Percentiles rank a stretch among this genome's conserved stretches.
phyloP scores from a whole-genome alignment of 2,888 invertebrate species.

The Habrosyne pyritoides region DNA sequence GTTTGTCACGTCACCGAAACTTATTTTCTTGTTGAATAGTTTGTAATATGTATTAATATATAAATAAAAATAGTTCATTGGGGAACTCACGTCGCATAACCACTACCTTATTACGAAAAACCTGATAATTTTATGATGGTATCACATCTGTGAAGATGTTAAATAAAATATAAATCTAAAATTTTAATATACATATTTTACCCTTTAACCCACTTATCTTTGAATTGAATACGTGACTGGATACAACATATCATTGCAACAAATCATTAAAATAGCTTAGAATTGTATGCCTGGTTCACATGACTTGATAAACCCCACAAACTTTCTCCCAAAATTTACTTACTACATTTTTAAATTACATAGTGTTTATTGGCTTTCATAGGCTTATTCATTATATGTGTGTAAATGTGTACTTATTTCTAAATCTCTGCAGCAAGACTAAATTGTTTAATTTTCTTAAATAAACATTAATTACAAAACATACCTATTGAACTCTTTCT shows the following conservation, averaged over 20 bases:
- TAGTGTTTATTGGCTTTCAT: neutral
- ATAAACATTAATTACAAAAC: neutral
- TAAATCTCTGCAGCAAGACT: neutral
- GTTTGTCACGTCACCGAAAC: slow-evolving; percentile 81
- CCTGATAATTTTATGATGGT: neutral
- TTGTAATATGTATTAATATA: slow-evolving; percentile 33
- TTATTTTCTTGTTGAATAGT: slow-evolving; percentile 60
- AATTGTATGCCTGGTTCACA: neutral
- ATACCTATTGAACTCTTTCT: neutral
- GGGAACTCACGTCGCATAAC: slow-evolving; percentile 33
- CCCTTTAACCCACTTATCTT: slow-evolving; percentile 47
- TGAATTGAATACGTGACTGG: slow-evolving; percentile 23
- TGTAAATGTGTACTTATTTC: no score
- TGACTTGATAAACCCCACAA: neutral
- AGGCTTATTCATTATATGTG: neutral
- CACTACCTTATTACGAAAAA: slow-evolving; percentile 30
- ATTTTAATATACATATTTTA: slow-evolving; percentile 30
- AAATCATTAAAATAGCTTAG: neutral
- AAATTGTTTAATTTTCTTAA: neutral
- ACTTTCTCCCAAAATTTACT: slow-evolving; percentile 9
- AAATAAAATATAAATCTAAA: slow-evolving; percentile 12
- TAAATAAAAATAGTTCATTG: slow-evolving; percentile 39
- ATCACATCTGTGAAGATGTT: neutral
- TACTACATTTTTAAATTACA: neutral
- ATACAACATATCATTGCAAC: neutral